A percentile compares a stretch with the other conserved stretches of the same genome.
These are phyloP conservation scores for Altica lythri DNA, from an alignment of 2,888 invertebrate genomes.

Conservation along the genomic window DNA sequence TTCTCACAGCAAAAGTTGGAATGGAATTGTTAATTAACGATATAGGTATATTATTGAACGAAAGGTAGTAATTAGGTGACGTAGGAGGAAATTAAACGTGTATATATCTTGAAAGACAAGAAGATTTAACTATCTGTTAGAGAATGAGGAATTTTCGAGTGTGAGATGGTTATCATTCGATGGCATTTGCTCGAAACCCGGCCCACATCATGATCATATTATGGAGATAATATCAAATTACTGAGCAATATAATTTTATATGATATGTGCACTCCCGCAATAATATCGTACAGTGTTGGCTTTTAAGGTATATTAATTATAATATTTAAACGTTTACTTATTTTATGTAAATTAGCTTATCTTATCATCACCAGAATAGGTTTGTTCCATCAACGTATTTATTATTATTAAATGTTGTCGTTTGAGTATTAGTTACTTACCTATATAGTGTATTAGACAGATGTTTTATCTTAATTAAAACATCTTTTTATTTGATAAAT, in stretches of 20 bases:
- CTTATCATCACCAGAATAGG: no score
- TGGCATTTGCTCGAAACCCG: not conserved
- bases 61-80: slow-evolving; percentile 16
- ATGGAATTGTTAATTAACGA: not conserved
- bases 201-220: slow-evolving; percentile 37
- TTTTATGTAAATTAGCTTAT: no score
- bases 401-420: no score
- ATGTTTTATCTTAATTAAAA: no score
- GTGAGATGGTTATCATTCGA: slow-evolving; percentile 17
- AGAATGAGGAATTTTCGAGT: slow-evolving; percentile 17
- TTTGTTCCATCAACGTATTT: no score
- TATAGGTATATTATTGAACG: not conserved
- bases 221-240: slow-evolving; percentile 50
- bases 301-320: no score
- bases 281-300: slow-evolving; percentile 24
- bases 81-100: slow-evolving; percentile 5
- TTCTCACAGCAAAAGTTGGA: not conserved
- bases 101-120: slow-evolving; percentile 10
- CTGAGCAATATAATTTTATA: slow-evolving; percentile 48
- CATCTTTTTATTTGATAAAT: no score
- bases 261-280: slow-evolving; percentile 35
- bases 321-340: no score
- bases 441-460: no score
- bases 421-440: no score
- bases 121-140: slow-evolving; percentile 6